phyloP scores from a whole-genome alignment of 2,113 vertebrate genomes.

The Lota lota region DNA sequence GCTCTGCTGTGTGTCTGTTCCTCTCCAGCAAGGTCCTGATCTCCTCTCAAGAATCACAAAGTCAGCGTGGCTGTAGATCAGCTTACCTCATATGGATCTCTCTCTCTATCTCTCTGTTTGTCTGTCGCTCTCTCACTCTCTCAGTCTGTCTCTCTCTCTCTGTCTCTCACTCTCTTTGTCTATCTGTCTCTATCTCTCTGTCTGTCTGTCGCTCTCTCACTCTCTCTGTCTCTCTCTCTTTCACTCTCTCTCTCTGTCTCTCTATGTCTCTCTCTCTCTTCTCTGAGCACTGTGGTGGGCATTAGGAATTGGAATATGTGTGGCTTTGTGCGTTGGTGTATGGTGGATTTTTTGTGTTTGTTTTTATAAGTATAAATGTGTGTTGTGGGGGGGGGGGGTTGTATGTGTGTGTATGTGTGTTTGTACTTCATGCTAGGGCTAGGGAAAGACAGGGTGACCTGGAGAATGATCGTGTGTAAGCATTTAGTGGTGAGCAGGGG shows the following conservation, averaged over 20 bases:
- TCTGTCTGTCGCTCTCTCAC: no score
- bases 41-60: conserved; percentile 28
- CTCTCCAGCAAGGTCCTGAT: conserved; percentile 24
- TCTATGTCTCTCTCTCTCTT: no score
- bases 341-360: not conserved
- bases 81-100: not conserved
- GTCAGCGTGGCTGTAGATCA: conserved; percentile 6
- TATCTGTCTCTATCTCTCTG: no score
- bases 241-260: no score
- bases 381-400: not conserved
- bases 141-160: no score
- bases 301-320: not conserved
- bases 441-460: conserved; percentile 8
- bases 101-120: no score
- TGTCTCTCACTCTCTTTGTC: no score
- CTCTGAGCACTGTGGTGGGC: not conserved
- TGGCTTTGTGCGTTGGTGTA: not conserved
- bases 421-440: not conserved
- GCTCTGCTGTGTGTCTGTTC: conserved; percentile 1
- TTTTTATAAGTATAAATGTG: not conserved
- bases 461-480: conserved; percentile 1
- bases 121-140: no score
- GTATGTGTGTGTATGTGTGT: conserved; percentile 3
- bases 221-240: no score
- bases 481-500: conserved; percentile 11